Evolutionary conservation across 2,113 vertebrate species (phyloP).

Genomic region (Malurus melanocephalus): DNA sequence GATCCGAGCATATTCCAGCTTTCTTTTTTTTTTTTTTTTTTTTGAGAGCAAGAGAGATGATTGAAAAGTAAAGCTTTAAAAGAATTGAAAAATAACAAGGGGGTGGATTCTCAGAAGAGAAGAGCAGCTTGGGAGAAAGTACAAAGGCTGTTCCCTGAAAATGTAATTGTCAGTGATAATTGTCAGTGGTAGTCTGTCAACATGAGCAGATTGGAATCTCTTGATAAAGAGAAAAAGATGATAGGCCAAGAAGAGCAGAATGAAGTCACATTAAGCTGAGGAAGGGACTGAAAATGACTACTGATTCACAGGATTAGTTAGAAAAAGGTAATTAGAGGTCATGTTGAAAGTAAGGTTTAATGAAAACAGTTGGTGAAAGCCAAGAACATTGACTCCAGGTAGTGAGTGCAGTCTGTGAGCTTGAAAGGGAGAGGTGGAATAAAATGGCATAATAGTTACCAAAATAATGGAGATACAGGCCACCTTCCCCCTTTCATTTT

Average conservation of each 20-base stretch:
- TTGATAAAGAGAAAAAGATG: constrained; percentile 37
- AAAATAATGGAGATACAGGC: not conserved
- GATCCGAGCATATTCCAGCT: not conserved
- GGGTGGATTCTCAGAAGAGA: constrained; percentile 8
- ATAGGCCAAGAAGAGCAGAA: constrained; percentile 16
- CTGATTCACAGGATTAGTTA: not conserved
- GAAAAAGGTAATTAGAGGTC: constrained; percentile 3
- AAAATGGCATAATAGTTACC: not conserved
- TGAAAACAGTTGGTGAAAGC: not conserved
- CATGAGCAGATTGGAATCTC: constrained; percentile 33
- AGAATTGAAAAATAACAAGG: not conserved
- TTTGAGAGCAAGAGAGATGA: not conserved
- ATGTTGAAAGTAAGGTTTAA: not conserved
- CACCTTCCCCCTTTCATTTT: rapidly evolving
- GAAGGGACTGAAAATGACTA: not conserved
- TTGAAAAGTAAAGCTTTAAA: constrained; percentile 6
- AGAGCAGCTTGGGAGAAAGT: constrained; percentile 8
- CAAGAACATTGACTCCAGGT: not conserved
- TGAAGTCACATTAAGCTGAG: not conserved
- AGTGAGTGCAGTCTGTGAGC: not conserved
- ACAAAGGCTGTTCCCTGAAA: constrained; percentile 31
- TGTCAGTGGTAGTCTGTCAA: constrained; percentile 38
- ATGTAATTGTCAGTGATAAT: constrained; percentile 44
- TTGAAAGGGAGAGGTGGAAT: not conserved
- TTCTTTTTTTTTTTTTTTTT: not conserved